A percentile compares a stretch with the other conserved stretches of the same genome.
These are phyloP conservation scores for Scleropages formosus DNA, from an alignment of 2,797 vertebrate species.

Conservation along the genomic window DNA sequence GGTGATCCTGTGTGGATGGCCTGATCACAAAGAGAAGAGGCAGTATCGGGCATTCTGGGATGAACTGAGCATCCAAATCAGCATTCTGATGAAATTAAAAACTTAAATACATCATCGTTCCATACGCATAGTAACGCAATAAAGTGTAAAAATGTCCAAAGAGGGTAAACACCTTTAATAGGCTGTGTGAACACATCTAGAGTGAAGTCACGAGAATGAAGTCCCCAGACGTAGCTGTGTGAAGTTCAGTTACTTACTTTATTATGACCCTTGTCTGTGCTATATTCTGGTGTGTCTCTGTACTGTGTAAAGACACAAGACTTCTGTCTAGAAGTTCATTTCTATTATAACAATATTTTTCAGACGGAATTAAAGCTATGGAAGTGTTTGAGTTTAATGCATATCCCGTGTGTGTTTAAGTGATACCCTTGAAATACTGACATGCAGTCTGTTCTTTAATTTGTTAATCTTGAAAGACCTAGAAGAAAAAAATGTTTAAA, in stretches of 20 bases:
- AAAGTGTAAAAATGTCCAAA: too few relatives aligned
- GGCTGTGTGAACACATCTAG: too few relatives aligned
- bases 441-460: background rate
- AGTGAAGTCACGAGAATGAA: background rate
- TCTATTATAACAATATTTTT: background rate
- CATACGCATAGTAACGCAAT: too few relatives aligned
- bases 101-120: too few relatives aligned
- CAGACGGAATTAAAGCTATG: background rate
- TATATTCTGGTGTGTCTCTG: background rate
- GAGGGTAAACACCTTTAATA: too few relatives aligned
- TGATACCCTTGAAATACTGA: background rate
- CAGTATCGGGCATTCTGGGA: constrained; percentile 32
- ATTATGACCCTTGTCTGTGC: background rate
- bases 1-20: constrained; percentile 9
- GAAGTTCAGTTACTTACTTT: background rate
- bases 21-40: constrained; percentile 19
- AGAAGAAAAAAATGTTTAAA: too few relatives aligned
- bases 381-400: constrained; percentile 6
- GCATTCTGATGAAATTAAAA: constrained; percentile 29
- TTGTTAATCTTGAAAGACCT: background rate
- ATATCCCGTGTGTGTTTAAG: background rate
- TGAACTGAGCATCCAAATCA: constrained; percentile 28
- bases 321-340: background rate
- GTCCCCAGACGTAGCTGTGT: constrained; percentile 4
- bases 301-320: background rate